A percentile compares a stretch with the other conserved stretches of the same genome.
Conservation (phyloP, 2,797 vertebrate genomes). For the Syngnathus rostellatus region DNA sequence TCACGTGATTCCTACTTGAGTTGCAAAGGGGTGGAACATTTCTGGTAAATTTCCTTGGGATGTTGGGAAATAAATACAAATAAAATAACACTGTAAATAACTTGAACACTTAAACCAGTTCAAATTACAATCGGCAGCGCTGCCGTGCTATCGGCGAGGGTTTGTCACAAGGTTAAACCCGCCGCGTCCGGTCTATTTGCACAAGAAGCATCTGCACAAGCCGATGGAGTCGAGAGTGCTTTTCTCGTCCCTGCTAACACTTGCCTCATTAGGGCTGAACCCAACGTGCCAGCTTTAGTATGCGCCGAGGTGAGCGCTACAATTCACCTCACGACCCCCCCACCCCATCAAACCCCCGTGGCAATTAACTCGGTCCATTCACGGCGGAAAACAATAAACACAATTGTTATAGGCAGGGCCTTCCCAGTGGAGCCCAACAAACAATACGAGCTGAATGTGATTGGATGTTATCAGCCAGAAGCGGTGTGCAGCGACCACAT, state of each 20-base stretch:
- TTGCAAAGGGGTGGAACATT: background rate
- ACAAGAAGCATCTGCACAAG: slow-evolving; percentile 12
- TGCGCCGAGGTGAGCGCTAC: slow-evolving; percentile 30
- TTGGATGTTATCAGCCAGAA: slow-evolving; percentile 41
- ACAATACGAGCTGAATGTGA: slow-evolving; percentile 45
- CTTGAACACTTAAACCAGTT: background rate
- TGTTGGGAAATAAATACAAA: no score
- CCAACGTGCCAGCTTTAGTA: slow-evolving; percentile 38
- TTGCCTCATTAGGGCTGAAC: slow-evolving; percentile 44
- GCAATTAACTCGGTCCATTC: slow-evolving; percentile 60
- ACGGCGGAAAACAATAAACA: slow-evolving; percentile 52
- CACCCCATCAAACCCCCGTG: slow-evolving; percentile 14
- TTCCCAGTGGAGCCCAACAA: slow-evolving; percentile 42
- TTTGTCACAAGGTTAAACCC: slow-evolving; percentile 6
- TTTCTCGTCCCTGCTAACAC: slow-evolving; percentile 22
- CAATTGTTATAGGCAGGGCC: slow-evolving; percentile 42
- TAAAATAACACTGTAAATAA: no score
- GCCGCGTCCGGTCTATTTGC: slow-evolving; percentile 2
- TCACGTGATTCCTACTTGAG: slow-evolving; percentile 18
- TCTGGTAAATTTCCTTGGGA: background rate
- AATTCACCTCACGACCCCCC: slow-evolving; percentile 47
- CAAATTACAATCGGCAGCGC: slow-evolving; percentile 13
- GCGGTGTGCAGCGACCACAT: slow-evolving; percentile 36
- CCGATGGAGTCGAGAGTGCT: slow-evolving; percentile 11
- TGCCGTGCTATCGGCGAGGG: slow-evolving; percentile 10